Base-by-base conservation (phyloP, 2,888 invertebrate genomes). In the Cosmopolites sordidus region DNA sequence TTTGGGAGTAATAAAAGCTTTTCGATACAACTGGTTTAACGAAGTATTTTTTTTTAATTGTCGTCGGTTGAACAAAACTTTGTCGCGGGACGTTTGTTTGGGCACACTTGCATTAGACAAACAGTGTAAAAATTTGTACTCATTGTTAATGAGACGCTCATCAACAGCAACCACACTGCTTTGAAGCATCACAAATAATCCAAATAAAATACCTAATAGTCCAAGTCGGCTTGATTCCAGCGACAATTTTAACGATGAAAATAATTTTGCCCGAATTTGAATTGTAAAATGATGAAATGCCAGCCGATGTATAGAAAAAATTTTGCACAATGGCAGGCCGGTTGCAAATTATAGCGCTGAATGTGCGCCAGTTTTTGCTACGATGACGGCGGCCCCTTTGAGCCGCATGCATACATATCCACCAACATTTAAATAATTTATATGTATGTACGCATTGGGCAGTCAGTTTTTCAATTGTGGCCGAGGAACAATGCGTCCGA, bases 401-500 rank as follows among this genome's bases (percentile, higher is more conserved):
- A 73, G 66, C 70, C 68, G 72, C 72, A 71, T 73, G 73, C 73
- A 73, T 73, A 74, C 73, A 72, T 72, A 73, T 72, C 71, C 68
- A 66, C 69, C 69, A 72, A 70, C 73, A 74, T 74, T 74, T 74
- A 73, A 74, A 74, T 74, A 74, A 74, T 74, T 73, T 74, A 74
- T 74, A 73, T 72, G 72, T 73, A 71, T 70, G 72, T 72, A 71
- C 71, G 71, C 68, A 68, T 70, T 68, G 67, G 67, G 63, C 64
- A 68, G 65, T 68, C 68, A 70, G 66, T 72, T 72, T 72, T 72
- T 71, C 71, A 69, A 68, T 68, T 68, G 69, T 68, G 65, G 66
- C 66, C n/a, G 37, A n/a, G 14, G 40, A 61, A 70, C 71, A 70
- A 70, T 69, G 70, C 66, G 60, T 62, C 60, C 52, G 66, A 70